Percentiles rank a stretch among this genome's conserved stretches.
Evolutionary conservation across 23 tunicate genomes (phyloP).

Genomic region (Ascidia mentula): DNA sequence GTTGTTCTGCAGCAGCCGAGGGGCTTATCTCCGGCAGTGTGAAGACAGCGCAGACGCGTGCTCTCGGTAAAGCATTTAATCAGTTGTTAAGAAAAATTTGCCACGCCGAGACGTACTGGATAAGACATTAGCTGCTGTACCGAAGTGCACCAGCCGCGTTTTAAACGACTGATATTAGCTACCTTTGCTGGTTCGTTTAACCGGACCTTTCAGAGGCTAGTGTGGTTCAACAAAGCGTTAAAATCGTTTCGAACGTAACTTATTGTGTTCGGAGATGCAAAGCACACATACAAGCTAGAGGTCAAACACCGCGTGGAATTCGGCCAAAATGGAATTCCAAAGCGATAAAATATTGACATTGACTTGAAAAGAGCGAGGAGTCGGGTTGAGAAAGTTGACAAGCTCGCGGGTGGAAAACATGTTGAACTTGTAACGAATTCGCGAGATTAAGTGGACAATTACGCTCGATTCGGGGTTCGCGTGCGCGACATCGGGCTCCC

Average conservation of each 20-base stretch:
- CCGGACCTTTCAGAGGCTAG: too few species aligned
- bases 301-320: neutral
- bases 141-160: too few species aligned
- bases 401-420: neutral
- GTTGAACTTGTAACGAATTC: too few species aligned
- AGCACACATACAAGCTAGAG: neutral
- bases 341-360: neutral
- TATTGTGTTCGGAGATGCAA: neutral
- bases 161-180: too few species aligned
- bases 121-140: too few species aligned
- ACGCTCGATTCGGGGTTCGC: neutral
- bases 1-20: neutral
- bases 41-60: neutral
- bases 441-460: neutral
- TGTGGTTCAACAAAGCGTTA: too few species aligned
- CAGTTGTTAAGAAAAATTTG: neutral
- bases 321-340: neutral
- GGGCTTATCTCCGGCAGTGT: neutral
- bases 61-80: neutral
- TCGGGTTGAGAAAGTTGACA: neutral
- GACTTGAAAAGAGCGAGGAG: too few species aligned
- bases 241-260: too few species aligned
- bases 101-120: too few species aligned
- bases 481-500: too few species aligned
- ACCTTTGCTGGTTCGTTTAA: too few species aligned